Conservation (phyloP, 2,797 vertebrate genomes). For the Prionace glauca region DNA sequence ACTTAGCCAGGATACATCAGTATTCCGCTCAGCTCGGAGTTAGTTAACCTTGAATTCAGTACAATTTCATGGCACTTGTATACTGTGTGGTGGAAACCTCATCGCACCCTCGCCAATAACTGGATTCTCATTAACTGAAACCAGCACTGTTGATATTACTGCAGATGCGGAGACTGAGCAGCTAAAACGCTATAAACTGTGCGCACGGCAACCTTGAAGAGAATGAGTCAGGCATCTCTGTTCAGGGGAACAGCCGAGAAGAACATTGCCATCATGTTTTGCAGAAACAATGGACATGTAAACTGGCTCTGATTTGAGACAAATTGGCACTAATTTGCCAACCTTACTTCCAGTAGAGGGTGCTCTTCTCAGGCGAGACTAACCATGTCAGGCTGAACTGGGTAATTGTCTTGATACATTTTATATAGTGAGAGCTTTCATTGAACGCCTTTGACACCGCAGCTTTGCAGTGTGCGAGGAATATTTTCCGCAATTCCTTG, state of each 20-base stretch:
- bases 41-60: constrained; percentile 38
- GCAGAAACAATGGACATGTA: background rate
- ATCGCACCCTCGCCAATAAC: background rate
- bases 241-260: background rate
- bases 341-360: background rate
- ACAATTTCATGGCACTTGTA: constrained; percentile 29
- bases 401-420: background rate
- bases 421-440: background rate
- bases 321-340: background rate
- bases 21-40: constrained; percentile 7
- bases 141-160: background rate
- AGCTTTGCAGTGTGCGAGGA: background rate
- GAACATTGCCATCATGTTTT: background rate
- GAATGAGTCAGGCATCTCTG: background rate
- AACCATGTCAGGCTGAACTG: background rate
- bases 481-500: background rate
- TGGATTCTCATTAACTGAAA: constrained; percentile 23
- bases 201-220: background rate
- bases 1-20: background rate
- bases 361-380: background rate
- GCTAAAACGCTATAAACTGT: too few species aligned
- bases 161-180: background rate
- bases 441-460: background rate
- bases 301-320: background rate
- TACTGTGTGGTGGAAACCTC: background rate